These are phyloP conservation scores for Polypedilum vanderplanki DNA, from an alignment of 1,140 invertebrate species.

Conservation along the genomic window DNA sequence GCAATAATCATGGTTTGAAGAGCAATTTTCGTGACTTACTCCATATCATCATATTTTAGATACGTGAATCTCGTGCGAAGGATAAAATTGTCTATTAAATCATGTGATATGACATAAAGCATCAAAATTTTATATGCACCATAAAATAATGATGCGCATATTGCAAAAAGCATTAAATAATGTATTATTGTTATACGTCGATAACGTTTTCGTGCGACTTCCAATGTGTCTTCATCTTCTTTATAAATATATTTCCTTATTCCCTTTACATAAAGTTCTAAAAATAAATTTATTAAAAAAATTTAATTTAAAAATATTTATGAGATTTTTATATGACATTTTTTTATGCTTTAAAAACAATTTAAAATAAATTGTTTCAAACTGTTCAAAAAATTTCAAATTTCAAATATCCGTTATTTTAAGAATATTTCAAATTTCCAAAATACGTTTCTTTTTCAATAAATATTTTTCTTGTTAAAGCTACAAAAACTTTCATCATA, in stretches of 20 bases:
- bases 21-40: conserved; percentile 5
- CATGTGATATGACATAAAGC: not conserved
- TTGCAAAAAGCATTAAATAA: not conserved
- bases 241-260: not conserved
- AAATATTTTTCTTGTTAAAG: too few species aligned
- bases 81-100: not conserved
- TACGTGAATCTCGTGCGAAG: not conserved
- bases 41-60: not conserved
- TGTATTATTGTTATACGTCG: not conserved
- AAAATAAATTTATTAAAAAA: too few species aligned
- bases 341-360: too few species aligned
- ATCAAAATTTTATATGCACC: conserved; percentile 2
- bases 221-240: not conserved
- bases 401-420: too few species aligned
- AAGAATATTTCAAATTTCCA: too few species aligned
- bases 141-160: not conserved
- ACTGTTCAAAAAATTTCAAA: too few species aligned
- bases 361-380: too few species aligned
- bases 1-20: too few species aligned
- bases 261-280: not conserved
- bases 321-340: too few species aligned
- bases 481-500: too few species aligned
- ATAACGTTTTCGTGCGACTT: not conserved
- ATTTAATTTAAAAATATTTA: too few species aligned
- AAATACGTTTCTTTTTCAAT: too few species aligned